Evolutionary conservation across 2,797 vertebrate species (phyloP), one percentile per base, ranked within the genome.

Genomic region (Denticeps clupeoides): DNA sequence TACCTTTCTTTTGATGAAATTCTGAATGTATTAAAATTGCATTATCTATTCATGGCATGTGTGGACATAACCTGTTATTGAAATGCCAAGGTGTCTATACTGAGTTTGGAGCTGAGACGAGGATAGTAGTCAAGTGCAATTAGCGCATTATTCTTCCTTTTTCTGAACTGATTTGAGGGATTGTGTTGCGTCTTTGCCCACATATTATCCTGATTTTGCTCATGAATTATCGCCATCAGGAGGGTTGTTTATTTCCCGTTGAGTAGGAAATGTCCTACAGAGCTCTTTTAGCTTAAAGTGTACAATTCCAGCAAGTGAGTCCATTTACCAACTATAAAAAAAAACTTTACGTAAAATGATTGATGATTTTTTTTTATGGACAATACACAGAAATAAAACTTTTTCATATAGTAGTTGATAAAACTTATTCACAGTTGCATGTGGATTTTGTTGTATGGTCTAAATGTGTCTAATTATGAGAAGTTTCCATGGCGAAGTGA

Each of bases 81-180:
- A 44, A 54, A 49, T n/a, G 42, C 37, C 13, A 16, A 77, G 60
- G 58, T 75, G 72, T 80, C 58, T 71, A 60, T 60, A 80, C 79
- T 73, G 81, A 80, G 67, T 76, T 46, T 63, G 68, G 28, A 76
- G 68, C 76, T 76, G 71, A 82, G 61, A 78, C 70, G 79, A 74
- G 69, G 85, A 80, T 75, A 71, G 82, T 66, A 79, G 74, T 82
- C 75, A 71, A 74, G 73, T 4, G 61, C 68, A 87, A 84, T 86
- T 82, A 84, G 66, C 73, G 69, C 57, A 69, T 77, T 79, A 77
- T 85, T 69, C 49, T 77, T 80, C 68, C 70, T 71, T 67, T 73
- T 58, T 58, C 78, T 74, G 70, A 69, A 75, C 74, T 85, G 82
- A 82, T 85, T 82, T 78, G 76, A 71, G 70, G 80, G 75, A 82